phyloP scores from a whole-genome alignment of 2,113 vertebrate species.

The Sebastes schlegelii region DNA sequence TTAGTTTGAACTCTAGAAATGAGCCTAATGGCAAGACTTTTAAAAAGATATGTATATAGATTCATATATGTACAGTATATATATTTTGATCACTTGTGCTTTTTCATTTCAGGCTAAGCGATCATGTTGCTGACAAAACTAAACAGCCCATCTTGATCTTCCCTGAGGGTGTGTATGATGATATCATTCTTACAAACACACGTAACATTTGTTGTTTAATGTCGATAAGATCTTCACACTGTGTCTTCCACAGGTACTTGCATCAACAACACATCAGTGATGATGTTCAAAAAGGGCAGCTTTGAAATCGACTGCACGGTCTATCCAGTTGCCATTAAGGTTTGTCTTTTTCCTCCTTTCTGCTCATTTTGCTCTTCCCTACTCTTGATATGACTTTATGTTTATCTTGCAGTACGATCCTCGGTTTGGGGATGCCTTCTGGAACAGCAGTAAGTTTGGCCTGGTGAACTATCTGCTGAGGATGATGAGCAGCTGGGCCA shows the following conservation, averaged over 20 bases:
- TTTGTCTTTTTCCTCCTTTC: conserved; percentile 48
- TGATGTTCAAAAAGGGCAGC: conserved; percentile 98
- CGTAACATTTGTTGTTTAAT: background rate
- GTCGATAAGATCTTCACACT: background rate
- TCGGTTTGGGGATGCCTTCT: conserved; percentile 93
- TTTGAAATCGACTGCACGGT: conserved; percentile 93
- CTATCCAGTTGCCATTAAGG: conserved; percentile 96
- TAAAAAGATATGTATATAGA: background rate
- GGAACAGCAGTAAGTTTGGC: conserved; percentile 95
- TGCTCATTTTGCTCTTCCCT: background rate
- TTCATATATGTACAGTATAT: too few species aligned
- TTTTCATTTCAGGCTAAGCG: conserved; percentile 84
- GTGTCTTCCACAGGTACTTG: conserved; percentile 88
- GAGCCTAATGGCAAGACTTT: background rate
- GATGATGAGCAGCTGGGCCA: conserved; percentile 98
- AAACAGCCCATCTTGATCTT: conserved; percentile 96
- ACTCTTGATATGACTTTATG: conserved; percentile 39
- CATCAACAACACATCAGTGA: conserved; percentile 97
- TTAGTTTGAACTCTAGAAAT: background rate
- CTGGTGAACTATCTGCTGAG: conserved; percentile 93
- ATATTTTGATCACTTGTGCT: conserved; percentile 9
- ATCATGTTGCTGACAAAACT: conserved; percentile 91
- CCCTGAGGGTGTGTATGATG: conserved; percentile 89
- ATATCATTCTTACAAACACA: background rate
- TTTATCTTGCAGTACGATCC: conserved; percentile 87